Conservation (phyloP, 2,888 invertebrate genomes). For the Microctonus hyperodae region DNA sequence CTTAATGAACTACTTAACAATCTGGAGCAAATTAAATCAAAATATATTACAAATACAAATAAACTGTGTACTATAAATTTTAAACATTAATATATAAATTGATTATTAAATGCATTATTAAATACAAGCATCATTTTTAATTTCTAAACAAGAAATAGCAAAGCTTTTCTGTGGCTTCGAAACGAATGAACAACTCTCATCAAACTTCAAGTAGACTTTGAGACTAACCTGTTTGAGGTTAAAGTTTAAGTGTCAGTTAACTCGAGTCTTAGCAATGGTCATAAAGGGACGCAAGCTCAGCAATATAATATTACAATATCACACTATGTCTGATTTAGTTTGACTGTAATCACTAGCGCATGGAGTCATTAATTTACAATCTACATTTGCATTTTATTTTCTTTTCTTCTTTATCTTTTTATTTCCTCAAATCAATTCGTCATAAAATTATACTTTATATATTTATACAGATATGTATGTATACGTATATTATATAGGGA, state of each 20-base stretch:
- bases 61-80: background rate
- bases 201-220: background rate
- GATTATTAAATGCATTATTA: background rate
- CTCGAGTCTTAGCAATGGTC: background rate
- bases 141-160: background rate
- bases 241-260: background rate
- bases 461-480: too few relatives aligned
- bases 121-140: conserved; percentile 10
- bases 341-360: conserved; percentile 10
- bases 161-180: background rate
- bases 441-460: background rate
- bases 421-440: too few relatives aligned
- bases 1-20: conserved; percentile 27
- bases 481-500: background rate
- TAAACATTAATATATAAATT: too few relatives aligned
- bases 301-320: conserved; percentile 15
- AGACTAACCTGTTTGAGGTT: background rate
- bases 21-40: conserved; percentile 21
- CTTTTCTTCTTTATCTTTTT: too few relatives aligned
- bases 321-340: conserved; percentile 18
- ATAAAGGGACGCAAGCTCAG: conserved; percentile 9
- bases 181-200: background rate
- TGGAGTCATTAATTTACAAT: background rate
- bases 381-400: too few relatives aligned
- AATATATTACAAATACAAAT: conserved; percentile 16